These are phyloP conservation scores for Schizotus pectinicornis DNA, from an alignment of 2,888 invertebrate species.

Conservation along the genomic window DNA sequence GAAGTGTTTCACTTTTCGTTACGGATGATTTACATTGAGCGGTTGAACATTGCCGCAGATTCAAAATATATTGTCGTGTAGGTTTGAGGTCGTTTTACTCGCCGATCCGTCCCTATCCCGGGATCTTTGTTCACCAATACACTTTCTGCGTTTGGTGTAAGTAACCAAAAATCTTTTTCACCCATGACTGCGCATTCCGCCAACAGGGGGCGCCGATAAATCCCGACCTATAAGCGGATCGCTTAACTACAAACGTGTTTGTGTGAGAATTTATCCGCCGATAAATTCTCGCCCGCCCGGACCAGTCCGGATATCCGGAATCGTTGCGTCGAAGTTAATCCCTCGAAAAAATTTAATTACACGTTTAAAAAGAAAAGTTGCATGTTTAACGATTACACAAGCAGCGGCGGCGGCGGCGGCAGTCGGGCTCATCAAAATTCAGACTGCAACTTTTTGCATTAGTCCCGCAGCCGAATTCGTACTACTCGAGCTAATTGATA, in stretches of 20 bases:
- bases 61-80: too few relatives aligned
- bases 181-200: background rate
- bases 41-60: too few relatives aligned
- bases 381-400: too few relatives aligned
- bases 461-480: background rate
- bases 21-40: too few relatives aligned
- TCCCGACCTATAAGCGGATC: conserved; percentile 33
- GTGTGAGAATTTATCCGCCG: conserved; percentile 37
- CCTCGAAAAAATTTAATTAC: conserved; percentile 13
- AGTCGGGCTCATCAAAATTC: background rate
- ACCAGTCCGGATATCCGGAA: conserved; percentile 14
- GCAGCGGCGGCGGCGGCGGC: too few relatives aligned
- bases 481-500: conserved; percentile 14
- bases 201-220: conserved; percentile 16
- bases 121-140: background rate
- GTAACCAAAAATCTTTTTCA: too few relatives aligned
- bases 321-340: conserved; percentile 12
- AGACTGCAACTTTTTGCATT: conserved; percentile 3
- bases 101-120: too few relatives aligned
- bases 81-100: too few relatives aligned
- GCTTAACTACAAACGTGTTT: conserved; percentile 37
- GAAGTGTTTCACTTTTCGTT: too few relatives aligned
- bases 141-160: background rate
- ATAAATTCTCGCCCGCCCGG: conserved; percentile 34
- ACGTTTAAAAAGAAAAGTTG: background rate